Conservation (phyloP, 2,888 invertebrate species). For the Chaetogeoica ovagalla region DNA sequence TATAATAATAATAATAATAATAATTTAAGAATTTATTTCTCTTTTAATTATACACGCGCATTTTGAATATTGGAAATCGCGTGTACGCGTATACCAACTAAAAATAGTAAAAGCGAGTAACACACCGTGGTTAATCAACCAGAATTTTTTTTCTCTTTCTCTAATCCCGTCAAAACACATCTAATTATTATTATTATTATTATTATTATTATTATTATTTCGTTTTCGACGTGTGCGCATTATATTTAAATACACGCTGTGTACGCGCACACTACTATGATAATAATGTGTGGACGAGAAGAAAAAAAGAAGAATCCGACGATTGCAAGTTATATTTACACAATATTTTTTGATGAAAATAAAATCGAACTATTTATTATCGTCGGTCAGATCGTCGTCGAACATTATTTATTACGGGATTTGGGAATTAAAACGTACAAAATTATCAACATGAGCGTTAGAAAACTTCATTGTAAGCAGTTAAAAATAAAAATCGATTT, state of each 20-base stretch:
- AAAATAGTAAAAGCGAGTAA: slow-evolving; percentile 52
- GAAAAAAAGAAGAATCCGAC: neutral
- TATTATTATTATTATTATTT: slow-evolving; percentile 40
- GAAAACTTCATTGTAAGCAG: neutral
- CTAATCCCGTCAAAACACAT: slow-evolving; percentile 15
- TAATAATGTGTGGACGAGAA: neutral
- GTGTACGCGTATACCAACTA: neutral
- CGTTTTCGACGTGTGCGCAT: neutral
- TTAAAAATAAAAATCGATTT: no score
- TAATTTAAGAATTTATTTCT: slow-evolving; percentile 13
- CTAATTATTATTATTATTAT: slow-evolving; percentile 31
- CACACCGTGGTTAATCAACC: slow-evolving; percentile 42
- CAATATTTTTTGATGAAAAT: no score
- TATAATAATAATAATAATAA: slow-evolving; percentile 1
- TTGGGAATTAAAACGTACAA: no score
- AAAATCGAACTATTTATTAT: no score
- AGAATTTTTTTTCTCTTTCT: slow-evolving; percentile 40
- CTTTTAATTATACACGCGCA: slow-evolving; percentile 23
- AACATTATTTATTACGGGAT: neutral
- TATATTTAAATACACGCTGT: no score
- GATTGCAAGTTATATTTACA: no score
- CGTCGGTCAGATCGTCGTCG: no score
- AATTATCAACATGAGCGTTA: no score
- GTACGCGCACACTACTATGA: no score
- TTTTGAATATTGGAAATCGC: slow-evolving; percentile 40